phyloP scores from a whole-genome alignment of 1,140 invertebrate genomes.

The Laupala kohalensis region DNA sequence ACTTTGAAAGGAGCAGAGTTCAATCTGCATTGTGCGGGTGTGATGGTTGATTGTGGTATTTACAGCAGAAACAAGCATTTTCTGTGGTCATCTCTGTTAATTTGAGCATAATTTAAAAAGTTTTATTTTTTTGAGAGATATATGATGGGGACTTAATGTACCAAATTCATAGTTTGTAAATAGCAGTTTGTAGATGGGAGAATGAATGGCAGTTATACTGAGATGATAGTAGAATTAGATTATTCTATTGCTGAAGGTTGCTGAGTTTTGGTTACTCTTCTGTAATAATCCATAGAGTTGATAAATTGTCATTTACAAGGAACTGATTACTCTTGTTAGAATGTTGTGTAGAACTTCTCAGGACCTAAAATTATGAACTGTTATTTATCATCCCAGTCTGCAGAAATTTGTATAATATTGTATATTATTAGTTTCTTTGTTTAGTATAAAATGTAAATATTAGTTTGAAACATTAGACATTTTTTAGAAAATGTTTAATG shows the following conservation, averaged over 20 bases:
- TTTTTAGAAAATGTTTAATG: not conserved
- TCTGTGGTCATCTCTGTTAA: not conserved
- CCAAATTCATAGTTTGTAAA: not conserved
- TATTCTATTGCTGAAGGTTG: not conserved
- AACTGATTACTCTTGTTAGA: not conserved
- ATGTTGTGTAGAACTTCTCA: not conserved
- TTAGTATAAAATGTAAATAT: not conserved
- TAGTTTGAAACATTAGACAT: not conserved
- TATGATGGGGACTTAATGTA: not conserved
- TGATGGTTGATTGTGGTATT: not conserved
- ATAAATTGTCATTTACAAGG: not conserved
- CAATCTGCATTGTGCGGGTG: not conserved
- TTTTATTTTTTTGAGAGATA: not conserved
- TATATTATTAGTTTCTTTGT: not conserved
- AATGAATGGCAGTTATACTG: not conserved
- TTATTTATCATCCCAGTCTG: not conserved
- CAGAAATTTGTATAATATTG: not conserved
- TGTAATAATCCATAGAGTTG: not conserved
- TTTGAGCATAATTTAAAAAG: no score
- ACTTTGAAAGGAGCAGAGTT: not conserved
- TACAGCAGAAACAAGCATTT: not conserved
- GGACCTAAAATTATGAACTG: not conserved
- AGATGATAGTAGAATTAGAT: not conserved
- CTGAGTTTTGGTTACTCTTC: not conserved
- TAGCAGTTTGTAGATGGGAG: not conserved